Conservation (phyloP, 1,140 invertebrate species). For the Apis laboriosa region DNA sequence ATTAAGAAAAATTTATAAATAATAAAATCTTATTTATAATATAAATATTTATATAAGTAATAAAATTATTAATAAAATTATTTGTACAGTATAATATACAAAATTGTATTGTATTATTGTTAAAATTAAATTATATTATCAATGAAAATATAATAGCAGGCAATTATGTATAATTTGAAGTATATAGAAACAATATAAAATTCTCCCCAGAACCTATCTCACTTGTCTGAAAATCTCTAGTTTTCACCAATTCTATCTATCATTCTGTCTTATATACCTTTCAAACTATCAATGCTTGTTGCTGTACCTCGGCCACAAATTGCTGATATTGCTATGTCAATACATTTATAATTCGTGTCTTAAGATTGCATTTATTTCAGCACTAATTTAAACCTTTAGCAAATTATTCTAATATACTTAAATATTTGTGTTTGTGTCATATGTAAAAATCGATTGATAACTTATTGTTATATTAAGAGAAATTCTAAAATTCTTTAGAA, state of each 20-base stretch:
- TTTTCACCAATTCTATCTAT: constrained; percentile 59
- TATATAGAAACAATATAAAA: background rate
- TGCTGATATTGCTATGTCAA: constrained; percentile 77
- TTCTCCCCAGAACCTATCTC: constrained; percentile 51
- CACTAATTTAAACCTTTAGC: constrained; percentile 61
- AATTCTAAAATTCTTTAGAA: constrained; percentile 16
- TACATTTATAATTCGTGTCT: constrained; percentile 71
- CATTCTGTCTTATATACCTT: constrained; percentile 70
- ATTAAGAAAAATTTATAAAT: background rate
- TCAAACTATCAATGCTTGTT: constrained; percentile 80
- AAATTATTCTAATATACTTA: constrained; percentile 37
- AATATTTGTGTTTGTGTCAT: constrained; percentile 24
- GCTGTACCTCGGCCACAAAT: constrained; percentile 79
- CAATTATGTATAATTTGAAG: constrained; percentile 27
- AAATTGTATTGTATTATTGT: background rate
- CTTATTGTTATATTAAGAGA: background rate
- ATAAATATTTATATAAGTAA: no score
- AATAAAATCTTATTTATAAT: no score
- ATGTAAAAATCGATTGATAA: constrained; percentile 21
- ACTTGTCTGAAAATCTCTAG: constrained; percentile 57
- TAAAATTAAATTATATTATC: background rate
- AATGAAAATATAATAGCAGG: constrained; percentile 47
- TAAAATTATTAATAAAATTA: background rate
- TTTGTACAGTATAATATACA: background rate
- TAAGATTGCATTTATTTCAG: constrained; percentile 73